Evolutionary conservation across 2,113 vertebrate genomes (phyloP).

Genomic region (Apus apus): DNA sequence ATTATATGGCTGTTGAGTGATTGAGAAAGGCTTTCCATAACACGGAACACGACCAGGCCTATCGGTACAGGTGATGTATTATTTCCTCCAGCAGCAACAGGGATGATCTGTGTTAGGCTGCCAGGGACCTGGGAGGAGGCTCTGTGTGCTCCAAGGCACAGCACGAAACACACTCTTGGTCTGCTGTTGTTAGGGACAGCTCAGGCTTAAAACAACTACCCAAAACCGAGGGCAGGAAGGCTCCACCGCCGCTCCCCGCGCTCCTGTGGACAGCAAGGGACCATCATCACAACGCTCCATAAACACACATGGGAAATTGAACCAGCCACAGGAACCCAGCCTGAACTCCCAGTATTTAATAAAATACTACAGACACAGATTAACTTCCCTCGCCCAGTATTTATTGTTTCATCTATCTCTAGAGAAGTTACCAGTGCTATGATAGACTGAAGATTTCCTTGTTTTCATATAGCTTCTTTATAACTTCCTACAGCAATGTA

Average conservation of each 20-base stretch:
- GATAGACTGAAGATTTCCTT: conserved; percentile 30
- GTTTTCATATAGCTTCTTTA: conserved; percentile 17
- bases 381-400: not conserved
- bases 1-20: conserved; percentile 24
- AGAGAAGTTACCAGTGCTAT: not conserved
- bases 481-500: conserved; percentile 18
- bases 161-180: not conserved
- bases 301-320: not conserved
- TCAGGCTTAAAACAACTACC: not conserved
- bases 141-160: not conserved
- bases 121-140: not conserved
- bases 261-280: not conserved
- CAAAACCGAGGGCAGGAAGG: not conserved
- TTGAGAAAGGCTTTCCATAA: not conserved
- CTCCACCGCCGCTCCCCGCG: fast-evolving
- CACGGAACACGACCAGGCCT: not conserved
- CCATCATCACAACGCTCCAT: fast-evolving
- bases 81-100: not conserved
- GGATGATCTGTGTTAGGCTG: not conserved
- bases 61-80: not conserved
- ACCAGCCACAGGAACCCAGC: not conserved
- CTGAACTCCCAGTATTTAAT: not conserved
- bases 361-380: conserved; percentile 1
- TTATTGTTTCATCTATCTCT: conserved; percentile 36
- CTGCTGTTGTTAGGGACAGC: not conserved